Evolutionary conservation across 2,113 vertebrate species (phyloP).

Genomic region (Zosterops hypoxanthus): DNA sequence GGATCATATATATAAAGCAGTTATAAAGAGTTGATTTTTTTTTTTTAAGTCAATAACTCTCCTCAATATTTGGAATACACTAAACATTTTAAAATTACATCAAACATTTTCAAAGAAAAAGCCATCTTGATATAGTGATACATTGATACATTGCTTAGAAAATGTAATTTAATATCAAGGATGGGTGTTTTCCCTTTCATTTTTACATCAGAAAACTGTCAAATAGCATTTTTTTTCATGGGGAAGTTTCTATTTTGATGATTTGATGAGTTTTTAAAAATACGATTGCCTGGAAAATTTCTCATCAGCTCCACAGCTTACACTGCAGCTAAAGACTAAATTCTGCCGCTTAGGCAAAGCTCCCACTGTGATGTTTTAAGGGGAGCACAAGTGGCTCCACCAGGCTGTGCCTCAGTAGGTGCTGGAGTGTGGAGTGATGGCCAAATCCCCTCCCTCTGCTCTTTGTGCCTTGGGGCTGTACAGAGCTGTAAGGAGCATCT

Average conservation of each 20-base stretch:
- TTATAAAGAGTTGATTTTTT: neutral
- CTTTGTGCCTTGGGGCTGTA: neutral
- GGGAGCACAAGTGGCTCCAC: neutral
- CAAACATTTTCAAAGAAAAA: neutral
- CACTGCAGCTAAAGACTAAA: neutral
- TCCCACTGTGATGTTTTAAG: neutral
- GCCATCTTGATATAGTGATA: neutral
- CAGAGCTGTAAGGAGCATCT: neutral
- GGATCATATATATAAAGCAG: accelerated
- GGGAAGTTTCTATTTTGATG: neutral
- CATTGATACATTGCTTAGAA: neutral
- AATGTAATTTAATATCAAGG: neutral
- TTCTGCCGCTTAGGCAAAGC: neutral
- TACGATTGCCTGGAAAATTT: neutral
- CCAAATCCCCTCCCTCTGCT: neutral
- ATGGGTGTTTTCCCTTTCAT: neutral
- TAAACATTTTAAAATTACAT: neutral
- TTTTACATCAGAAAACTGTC: neutral
- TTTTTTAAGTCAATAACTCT: neutral
- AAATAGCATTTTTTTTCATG: neutral
- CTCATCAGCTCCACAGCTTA: neutral
- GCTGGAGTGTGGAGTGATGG: neutral
- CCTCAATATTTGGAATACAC: neutral
- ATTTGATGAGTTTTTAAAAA: neutral
- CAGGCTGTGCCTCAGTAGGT: accelerated